These are phyloP conservation scores for Dioctria linearis DNA, from an alignment of 2,888 invertebrate genomes.

Conservation along the genomic window DNA sequence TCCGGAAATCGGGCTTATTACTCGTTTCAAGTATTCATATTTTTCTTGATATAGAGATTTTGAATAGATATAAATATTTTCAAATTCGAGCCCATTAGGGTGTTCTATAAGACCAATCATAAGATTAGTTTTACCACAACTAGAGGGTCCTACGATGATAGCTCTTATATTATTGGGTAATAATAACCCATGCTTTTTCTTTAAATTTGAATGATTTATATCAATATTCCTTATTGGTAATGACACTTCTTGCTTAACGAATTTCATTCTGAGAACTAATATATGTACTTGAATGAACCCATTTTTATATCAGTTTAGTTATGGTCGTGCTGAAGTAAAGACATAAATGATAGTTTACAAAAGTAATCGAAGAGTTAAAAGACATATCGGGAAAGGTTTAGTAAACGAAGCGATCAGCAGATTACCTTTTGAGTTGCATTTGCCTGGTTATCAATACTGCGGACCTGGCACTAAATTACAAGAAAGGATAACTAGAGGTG, in stretches of 20 bases:
- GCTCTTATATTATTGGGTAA: too few species aligned
- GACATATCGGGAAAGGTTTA: background rate
- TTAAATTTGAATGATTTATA: too few species aligned
- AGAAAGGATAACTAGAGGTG: conserved; percentile 60
- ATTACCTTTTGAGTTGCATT: background rate
- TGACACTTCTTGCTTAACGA: conserved; percentile 48
- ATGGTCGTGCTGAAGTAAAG: too few species aligned
- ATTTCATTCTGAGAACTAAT: conserved; percentile 38
- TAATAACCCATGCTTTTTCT: too few species aligned
- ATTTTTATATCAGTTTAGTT: too few species aligned
- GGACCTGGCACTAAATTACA: conserved; percentile 51
- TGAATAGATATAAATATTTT: conserved; percentile 62
- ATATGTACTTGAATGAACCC: too few species aligned
- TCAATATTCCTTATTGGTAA: background rate
- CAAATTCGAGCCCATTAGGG: conserved; percentile 65
- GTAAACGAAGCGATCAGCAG: conserved; percentile 53
- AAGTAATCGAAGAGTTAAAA: background rate
- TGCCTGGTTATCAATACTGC: too few species aligned
- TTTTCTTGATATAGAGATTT: conserved; percentile 53
- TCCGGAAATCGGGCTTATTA: too few species aligned
- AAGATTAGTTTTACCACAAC: conserved; percentile 66
- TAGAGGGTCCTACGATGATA: conserved; percentile 63
- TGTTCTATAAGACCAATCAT: conserved; percentile 44
- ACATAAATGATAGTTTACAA: too few species aligned
- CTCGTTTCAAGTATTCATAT: too few species aligned